Evolutionary conservation across 1,140 invertebrate species (phyloP), one percentile per base, ranked within the genome.

Genomic region (Antheraea pernyi): DNA sequence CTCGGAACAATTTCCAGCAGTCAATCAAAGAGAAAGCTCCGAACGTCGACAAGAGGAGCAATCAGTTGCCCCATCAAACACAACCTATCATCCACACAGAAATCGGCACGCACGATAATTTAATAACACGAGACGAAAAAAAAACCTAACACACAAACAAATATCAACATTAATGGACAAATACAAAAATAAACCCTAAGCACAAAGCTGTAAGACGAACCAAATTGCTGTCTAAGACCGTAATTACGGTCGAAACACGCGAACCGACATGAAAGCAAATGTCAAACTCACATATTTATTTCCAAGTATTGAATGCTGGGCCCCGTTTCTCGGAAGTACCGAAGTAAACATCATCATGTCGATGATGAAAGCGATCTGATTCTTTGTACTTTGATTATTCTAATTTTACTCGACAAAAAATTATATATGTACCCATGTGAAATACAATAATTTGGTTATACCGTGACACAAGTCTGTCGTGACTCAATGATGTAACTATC

Each of bases 241-340:
- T 88, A 89, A 91, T 91, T 91, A 88, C 82, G 75, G 75, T 77
- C 85, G 79, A 81, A 86, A 89, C 90, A 89, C 88, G 84, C 86
- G 80, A 86, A 84, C 85, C 80, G 75, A 85, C 89, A 91, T 92
- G 88, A 92, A 92, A 92, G 90, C 88, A 89, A 89, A 92, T 92
- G 90, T 92, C 90, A 92, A 91, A 89, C 86, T 89, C 81, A 91
- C 88, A 88, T 89, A 92, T 92, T 91, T 92, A 92, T 92, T 92
- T 92, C 90, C 88, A 86, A 91, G 90, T 92, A 92, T 92, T 89
- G 90, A 89, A 91, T 88, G 81, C 73, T 83, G 82, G 80, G 81
- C 78, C 67, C 75, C 81, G 85, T 69, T 86, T 91, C 88, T 89
- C 75, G 79, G 88, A 90, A 91, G 18, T 80, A 83, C 76, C 83